Conservation (phyloP, 1,140 invertebrate species). For the Trialeurodes vaporariorum region DNA sequence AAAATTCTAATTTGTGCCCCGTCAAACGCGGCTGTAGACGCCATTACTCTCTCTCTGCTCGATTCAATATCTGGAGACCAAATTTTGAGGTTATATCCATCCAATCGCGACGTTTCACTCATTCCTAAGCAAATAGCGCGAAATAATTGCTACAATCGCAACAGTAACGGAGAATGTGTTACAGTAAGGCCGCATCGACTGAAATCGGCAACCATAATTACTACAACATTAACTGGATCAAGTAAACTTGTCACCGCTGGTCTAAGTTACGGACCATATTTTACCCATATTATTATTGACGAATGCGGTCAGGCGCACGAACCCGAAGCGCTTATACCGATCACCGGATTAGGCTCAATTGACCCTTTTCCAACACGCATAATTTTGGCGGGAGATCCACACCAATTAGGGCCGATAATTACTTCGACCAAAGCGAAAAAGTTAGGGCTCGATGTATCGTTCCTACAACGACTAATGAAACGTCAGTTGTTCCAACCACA, state of each 20-base stretch:
- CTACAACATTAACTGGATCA: not conserved
- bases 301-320: slow-evolving; percentile 82
- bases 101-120: too few relatives aligned
- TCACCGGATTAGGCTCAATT: slow-evolving; percentile 27
- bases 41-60: not conserved
- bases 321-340: slow-evolving; percentile 45
- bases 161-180: slow-evolving; percentile 61
- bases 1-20: not conserved
- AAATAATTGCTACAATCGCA: slow-evolving; percentile 24
- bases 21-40: not conserved
- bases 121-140: not conserved
- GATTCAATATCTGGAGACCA: not conserved
- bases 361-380: slow-evolving; percentile 40
- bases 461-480: slow-evolving; percentile 31
- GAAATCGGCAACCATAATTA: slow-evolving; percentile 46
- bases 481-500: too few relatives aligned
- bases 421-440: slow-evolving; percentile 46
- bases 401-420: slow-evolving; percentile 75
- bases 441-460: slow-evolving; percentile 43
- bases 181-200: slow-evolving; percentile 68
- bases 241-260: not conserved
- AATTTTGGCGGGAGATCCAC: slow-evolving; percentile 75
- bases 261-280: slow-evolving; percentile 43
- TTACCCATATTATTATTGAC: slow-evolving; percentile 75
- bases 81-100: not conserved